phyloP scores from a whole-genome alignment of 2,113 vertebrate genomes.

The Anolis sagrei region DNA sequence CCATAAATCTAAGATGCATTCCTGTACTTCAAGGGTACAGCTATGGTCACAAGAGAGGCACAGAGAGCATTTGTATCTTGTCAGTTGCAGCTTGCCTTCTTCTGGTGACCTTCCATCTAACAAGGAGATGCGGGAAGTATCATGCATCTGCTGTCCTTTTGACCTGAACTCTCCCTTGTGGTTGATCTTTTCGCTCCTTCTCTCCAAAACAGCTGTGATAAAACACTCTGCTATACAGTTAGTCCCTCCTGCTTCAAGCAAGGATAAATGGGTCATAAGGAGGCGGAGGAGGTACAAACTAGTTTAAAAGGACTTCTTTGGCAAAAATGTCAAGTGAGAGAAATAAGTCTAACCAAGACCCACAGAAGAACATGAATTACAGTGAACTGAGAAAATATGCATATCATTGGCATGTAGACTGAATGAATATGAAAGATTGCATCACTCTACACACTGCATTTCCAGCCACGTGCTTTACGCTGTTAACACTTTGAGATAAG shows the following conservation, averaged over 20 bases:
- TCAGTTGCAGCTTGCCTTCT: not conserved
- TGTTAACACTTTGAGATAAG: not conserved
- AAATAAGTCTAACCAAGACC: not conserved
- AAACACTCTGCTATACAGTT: not conserved
- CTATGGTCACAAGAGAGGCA: not conserved
- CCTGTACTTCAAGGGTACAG: not conserved
- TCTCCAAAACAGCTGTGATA: not conserved
- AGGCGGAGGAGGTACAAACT: not conserved
- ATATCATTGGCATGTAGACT: too few relatives aligned
- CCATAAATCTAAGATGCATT: not conserved
- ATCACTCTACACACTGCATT: too few relatives aligned
- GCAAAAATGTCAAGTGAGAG: not conserved
- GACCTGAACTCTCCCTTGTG: not conserved
- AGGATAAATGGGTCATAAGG: not conserved
- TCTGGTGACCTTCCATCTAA: not conserved
- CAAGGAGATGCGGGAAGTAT: not conserved
- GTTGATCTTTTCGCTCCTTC: not conserved
- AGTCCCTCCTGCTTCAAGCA: too few relatives aligned
- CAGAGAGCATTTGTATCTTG: not conserved
- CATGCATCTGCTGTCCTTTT: not conserved
- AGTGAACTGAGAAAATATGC: too few relatives aligned
- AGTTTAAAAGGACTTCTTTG: not conserved
- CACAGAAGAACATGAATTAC: not conserved
- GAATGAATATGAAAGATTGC: too few relatives aligned
- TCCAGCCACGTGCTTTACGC: too few relatives aligned